Evolutionary conservation across 2,888 invertebrate genomes (phyloP).

Genomic region (Drosophila atripex): DNA sequence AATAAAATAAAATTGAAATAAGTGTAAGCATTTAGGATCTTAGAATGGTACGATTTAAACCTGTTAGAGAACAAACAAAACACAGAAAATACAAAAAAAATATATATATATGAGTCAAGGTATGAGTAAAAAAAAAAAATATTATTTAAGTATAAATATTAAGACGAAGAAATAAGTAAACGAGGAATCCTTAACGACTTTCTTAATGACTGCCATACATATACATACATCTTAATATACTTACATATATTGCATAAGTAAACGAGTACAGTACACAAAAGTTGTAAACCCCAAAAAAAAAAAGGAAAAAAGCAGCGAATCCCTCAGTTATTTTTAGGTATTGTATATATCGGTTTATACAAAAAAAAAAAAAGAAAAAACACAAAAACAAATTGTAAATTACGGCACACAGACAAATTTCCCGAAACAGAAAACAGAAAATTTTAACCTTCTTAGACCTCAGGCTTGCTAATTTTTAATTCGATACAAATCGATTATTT

Average conservation of each 20-base stretch:
- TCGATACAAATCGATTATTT: not conserved
- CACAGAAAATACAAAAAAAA: conserved; percentile 14
- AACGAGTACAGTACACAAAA: conserved; percentile 29
- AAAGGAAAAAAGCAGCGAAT: conserved; percentile 8
- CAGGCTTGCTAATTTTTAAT: not conserved
- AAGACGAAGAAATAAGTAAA: conserved; percentile 37
- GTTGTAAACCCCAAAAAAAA: conserved; percentile 20
- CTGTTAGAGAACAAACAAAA: conserved; percentile 16
- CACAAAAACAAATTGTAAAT: conserved; percentile 20
- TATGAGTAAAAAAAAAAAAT: conserved; percentile 7
- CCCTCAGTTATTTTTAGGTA: conserved; percentile 12
- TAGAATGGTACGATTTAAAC: conserved; percentile 52
- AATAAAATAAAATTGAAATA: conserved; percentile 40
- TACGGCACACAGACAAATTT: conserved; percentile 9
- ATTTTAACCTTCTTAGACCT: not conserved
- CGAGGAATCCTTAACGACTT: conserved; percentile 79
- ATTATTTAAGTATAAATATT: conserved; percentile 42
- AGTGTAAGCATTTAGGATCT: conserved; percentile 62
- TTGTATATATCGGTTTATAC: conserved; percentile 6
- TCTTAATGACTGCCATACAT: conserved; percentile 78
- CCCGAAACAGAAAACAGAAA: not conserved
- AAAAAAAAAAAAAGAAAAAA: conserved; percentile 3
- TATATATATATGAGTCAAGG: not conserved
- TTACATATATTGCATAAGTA: conserved; percentile 42
- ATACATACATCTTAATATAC: conserved; percentile 45